Base-by-base conservation (phyloP, 1,140 invertebrate genomes). In the Diorhabda carinulata region DNA sequence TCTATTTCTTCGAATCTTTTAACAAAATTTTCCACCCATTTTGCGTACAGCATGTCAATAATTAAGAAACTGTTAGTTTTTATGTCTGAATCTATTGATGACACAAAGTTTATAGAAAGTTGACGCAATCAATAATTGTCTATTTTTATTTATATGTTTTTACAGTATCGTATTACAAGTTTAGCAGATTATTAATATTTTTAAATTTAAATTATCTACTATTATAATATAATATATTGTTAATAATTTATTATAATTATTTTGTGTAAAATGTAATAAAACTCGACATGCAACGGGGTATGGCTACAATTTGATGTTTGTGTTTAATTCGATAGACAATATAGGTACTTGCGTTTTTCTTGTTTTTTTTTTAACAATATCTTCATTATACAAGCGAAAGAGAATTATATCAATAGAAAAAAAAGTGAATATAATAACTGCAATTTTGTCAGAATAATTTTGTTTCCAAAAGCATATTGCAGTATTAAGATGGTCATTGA, bases 251-350 rank as follows among this genome's bases (percentile, higher is more conserved):
- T 77, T 78, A 78, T 74, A 73, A 71, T 77, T 76, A 76, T 78
- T 75, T 79, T 78, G 74, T 78, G 77, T 79, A 79, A 79, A 79
- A 79, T 79, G 76, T 79, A 79, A 78, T 79, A 78, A 79, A 78
- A 77, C 72, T 76, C 67, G 74, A 76, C 76, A 78, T 78, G 78
- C 77, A 79, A 79, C 78, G 77, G 75, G 78, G 77, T 78, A 78
- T 78, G 77, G 75, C 76, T 77, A 61, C 45, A 60, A 57, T 47
- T 41, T 67, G 47, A 52, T 52, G 47, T 52, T 52, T 52, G n/a
- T 6, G 6, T 52, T 52, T 52, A 52, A 59, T 52, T 57, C 41
- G 10, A 57, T 58, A 66, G 52, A 52, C 7, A 52, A 64, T 44
- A 7, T 10, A 67, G 73, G 73, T 74, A 74, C 73, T 74, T 69